Percentiles rank a stretch among this genome's conserved stretches.
Conservation (phyloP, 2,888 invertebrate species). For the Oxystoma pomonae region DNA sequence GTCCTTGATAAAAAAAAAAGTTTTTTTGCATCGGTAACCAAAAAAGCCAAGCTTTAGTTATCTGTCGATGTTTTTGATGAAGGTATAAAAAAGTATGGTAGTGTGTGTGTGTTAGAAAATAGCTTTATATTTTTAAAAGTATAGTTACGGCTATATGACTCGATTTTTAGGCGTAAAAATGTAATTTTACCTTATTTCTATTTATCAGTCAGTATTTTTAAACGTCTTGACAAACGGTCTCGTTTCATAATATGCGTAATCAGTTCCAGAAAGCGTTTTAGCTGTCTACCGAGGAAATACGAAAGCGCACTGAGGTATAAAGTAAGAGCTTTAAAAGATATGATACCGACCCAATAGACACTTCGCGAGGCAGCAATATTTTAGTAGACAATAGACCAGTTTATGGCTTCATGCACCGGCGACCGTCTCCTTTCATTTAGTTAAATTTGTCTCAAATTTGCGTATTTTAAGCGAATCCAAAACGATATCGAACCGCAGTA, state of each 20-base stretch:
- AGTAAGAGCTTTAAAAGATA: not conserved
- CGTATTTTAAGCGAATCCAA: not conserved
- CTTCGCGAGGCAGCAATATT: not conserved
- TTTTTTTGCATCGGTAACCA: too few relatives aligned
- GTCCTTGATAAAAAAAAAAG: too few relatives aligned
- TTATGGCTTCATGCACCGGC: not conserved
- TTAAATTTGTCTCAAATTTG: not conserved
- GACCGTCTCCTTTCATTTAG: not conserved
- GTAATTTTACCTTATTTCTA: not conserved
- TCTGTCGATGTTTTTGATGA: too few relatives aligned
- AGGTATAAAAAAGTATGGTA: too few relatives aligned
- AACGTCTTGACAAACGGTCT: not conserved
- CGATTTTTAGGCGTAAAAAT: too few relatives aligned
- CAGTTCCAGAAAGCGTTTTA: not conserved
- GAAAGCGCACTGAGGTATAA: not conserved
- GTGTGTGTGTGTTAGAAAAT: too few relatives aligned
- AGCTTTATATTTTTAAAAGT: too few relatives aligned
- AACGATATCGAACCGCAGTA: not conserved
- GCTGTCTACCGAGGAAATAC: not conserved
- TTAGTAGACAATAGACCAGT: not conserved
- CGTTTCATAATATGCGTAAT: not conserved
- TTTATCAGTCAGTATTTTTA: not conserved
- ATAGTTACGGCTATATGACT: too few relatives aligned
- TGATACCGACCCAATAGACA: not conserved
- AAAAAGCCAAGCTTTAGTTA: too few relatives aligned